These are phyloP conservation scores for Spilogale gracilis DNA, from an alignment of 2,113 vertebrate genomes.

Conservation along the genomic window DNA sequence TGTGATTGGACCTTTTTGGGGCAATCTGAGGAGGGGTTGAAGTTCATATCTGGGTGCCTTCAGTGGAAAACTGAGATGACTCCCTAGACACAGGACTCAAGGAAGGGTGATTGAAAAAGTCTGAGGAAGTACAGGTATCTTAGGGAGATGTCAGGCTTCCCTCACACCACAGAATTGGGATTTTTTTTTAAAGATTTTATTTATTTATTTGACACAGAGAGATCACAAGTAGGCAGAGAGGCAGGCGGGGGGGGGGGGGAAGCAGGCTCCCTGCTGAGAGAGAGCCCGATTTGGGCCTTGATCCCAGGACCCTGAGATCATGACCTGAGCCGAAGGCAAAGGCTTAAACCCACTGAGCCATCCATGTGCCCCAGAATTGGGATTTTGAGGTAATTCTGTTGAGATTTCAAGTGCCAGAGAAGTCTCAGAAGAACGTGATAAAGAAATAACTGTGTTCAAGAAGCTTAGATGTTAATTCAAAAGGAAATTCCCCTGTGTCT, in stretches of 20 bases:
- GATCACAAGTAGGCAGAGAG: no score
- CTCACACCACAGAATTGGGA: neutral
- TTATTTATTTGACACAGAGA: no score
- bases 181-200: neutral
- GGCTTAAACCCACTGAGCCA: no score
- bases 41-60: constrained; percentile 5
- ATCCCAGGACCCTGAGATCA: no score
- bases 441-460: neutral
- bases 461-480: neutral
- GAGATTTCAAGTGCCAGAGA: neutral
- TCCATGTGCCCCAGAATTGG: neutral
- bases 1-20: neutral
- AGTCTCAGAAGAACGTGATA: neutral
- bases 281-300: no score
- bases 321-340: no score
- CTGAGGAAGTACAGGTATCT: neutral
- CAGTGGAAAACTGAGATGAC: neutral
- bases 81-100: neutral
- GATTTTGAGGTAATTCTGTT: neutral
- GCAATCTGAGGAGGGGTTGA: neutral
- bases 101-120: neutral
- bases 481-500: neutral
- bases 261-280: no score
- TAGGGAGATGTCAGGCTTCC: neutral
- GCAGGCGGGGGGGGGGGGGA: no score